Percentiles rank a stretch among this genome's conserved stretches.
These are phyloP conservation scores for Scomber scombrus DNA, from an alignment of 2,113 vertebrate genomes.

Conservation along the genomic window DNA sequence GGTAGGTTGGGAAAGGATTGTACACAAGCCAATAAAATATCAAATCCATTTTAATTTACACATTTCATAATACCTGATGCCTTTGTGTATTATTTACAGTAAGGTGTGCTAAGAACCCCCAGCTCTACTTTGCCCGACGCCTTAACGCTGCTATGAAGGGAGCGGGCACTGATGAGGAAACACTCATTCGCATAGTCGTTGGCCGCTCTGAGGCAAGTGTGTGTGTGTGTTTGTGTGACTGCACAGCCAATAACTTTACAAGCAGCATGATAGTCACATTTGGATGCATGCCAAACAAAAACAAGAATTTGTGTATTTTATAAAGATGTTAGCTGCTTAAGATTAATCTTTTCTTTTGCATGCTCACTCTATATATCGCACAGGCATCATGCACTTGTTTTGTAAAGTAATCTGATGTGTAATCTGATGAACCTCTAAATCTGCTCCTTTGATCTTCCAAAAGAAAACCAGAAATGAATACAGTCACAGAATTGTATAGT, in stretches of 20 bases:
- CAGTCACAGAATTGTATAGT: background rate
- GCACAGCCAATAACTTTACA: background rate
- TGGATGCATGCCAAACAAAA: too few species aligned
- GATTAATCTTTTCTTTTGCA: too few species aligned
- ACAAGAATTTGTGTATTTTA: too few species aligned
- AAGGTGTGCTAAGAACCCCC: slow-evolving; percentile 91
- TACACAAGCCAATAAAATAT: background rate
- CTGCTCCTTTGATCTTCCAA: too few species aligned
- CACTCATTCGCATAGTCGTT: slow-evolving; percentile 91
- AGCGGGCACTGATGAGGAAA: slow-evolving; percentile 90
- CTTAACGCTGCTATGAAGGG: slow-evolving; percentile 93
- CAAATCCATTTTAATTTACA: background rate
- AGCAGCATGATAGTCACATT: background rate
- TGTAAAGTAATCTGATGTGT: too few species aligned
- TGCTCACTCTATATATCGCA: too few species aligned
- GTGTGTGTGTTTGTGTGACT: background rate
- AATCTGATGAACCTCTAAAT: too few species aligned
- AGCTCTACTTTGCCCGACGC: slow-evolving; percentile 92
- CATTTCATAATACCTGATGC: background rate
- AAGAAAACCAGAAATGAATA: too few species aligned
- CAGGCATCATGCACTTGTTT: too few species aligned
- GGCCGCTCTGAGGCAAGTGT: slow-evolving; percentile 90
- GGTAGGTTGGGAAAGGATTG: slow-evolving; percentile 57
- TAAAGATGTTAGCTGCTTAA: too few species aligned
- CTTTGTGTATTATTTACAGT: slow-evolving; percentile 65